phyloP scores from a whole-genome alignment of 1,140 invertebrate species.

The Galleria mellonella region DNA sequence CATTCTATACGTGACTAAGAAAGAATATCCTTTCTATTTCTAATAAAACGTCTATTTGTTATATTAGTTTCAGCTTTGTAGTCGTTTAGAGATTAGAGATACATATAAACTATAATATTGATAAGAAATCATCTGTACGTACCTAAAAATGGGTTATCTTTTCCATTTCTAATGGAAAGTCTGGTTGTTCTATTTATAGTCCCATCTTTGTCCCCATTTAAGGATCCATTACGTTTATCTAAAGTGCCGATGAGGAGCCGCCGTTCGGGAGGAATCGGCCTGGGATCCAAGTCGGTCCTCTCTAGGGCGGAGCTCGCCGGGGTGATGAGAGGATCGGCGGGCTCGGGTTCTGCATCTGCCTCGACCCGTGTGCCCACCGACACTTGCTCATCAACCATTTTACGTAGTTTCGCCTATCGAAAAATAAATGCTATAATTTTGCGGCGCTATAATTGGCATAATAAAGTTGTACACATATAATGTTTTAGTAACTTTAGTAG shows the following conservation, averaged over 20 bases:
- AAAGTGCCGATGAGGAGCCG: conserved; percentile 63
- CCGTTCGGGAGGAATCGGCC: conserved; percentile 52
- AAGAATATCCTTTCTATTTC: too few relatives aligned
- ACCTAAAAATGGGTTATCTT: conserved; percentile 68
- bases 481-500: too few relatives aligned
- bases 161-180: conserved; percentile 61
- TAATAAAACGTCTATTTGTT: too few relatives aligned
- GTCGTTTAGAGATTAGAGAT: too few relatives aligned
- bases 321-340: conserved; percentile 71
- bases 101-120: too few relatives aligned
- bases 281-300: conserved; percentile 41
- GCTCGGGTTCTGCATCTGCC: conserved; percentile 61
- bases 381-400: conserved; percentile 74
- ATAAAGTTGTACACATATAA: too few relatives aligned
- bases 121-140: too few relatives aligned
- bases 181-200: conserved; percentile 55
- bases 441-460: too few relatives aligned
- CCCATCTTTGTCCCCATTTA: conserved; percentile 56
- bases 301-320: conserved; percentile 59
- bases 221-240: conserved; percentile 53
- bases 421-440: too few relatives aligned
- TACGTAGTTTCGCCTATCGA: conserved; percentile 72
- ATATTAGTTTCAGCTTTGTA: too few relatives aligned
- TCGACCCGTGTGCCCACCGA: conserved; percentile 61
- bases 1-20: too few relatives aligned